Evolutionary conservation across 2,113 vertebrate species (phyloP), one percentile per base, ranked within the genome.

Genomic region (Ceyx margarethae): DNA sequence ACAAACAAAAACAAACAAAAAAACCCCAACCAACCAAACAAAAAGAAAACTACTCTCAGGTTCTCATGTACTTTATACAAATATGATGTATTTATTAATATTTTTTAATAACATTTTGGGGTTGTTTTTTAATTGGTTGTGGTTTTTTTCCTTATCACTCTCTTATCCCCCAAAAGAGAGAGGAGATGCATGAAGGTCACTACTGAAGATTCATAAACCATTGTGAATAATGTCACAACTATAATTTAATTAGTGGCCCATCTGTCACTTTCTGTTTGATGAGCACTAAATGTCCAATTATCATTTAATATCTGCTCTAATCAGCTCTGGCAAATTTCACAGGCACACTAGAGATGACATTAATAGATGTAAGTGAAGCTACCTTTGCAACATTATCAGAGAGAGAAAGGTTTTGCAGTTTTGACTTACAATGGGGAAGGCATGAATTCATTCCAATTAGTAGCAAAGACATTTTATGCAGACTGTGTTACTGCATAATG

Each of bases 251-350:
- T 99, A 99, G 98, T 96, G 94, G 97, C 97, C 99, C 99, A 99
- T 99, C 99, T 99, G 99, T 99, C 99, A 99, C 98, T 99, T 98
- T 98, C 98, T 98, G 98, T 98, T 98, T 99, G 99, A 99, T 96
- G 99, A 99, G 98, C 98, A 97, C 98, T 99, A 99, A 99, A 99
- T 99, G 98, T 99, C 98, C 99, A 99, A 99, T 99, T 99, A 99
- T 99, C 98, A 98, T 99, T 99, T 99, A 98, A 98, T 99, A 99
- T 99, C 99, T 98, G 98, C 98, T 99, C 98, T 99, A 99, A 99
- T 99, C 99, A 99, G 98, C 98, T 98, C 98, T 98, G 98, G 98
- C 98, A 99, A 99, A 99, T 99, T 99, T 99, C 90, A 21, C 97
- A 96, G 98, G 97, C 98, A 98, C 97, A 96, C 96, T 96, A 95